Evolutionary conservation across 2,888 invertebrate genomes (phyloP), one percentile per base, ranked within the genome.

Genomic region (Chalcis sispes): DNA sequence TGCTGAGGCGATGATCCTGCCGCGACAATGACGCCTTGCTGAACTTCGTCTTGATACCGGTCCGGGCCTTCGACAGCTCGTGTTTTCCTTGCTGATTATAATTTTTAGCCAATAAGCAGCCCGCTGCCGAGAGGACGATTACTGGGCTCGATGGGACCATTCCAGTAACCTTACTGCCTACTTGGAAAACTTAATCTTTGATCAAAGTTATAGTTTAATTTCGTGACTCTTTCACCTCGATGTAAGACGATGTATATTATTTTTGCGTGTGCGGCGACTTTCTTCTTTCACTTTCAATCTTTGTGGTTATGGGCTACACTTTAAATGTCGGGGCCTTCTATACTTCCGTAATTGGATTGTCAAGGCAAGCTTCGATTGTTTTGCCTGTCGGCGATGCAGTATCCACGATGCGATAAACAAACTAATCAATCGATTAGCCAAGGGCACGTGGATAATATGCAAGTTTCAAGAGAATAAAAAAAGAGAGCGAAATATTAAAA

Each of bases 1-100:
- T 87, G 56, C 54, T 54, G 72, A 83, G 79, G 20, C 50, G 80
- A 79, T 83, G 82, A 81, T 85, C 85, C 77, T 83, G 83, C 25
- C 82, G 82, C n/a, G 40, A 5, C n/a, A 70, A 48, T 18, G 64
- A 23, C n/a, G 50, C 50, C 66, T 56, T 27, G 15, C 42, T 20
- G 10, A n/a, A 18, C 50, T 27, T 67, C 48, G 64, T 29, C 62
- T 48, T 54, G n/a, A 36, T 4, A 20, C 64, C n/a, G n/a, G 50
- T 15, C 18, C n/a, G n/a, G n/a, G n/a, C n/a, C n/a, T n/a, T n/a
- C n/a, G n/a, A n/a, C n/a, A n/a, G n/a, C n/a, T n/a, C n/a, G n/a
- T n/a, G n/a, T n/a, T n/a, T n/a, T n/a, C n/a, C n/a, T n/a, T n/a
- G n/a, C n/a, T n/a, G n/a, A n/a, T n/a, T n/a, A 7, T 8, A n/a